Base-by-base conservation (phyloP, 2,888 invertebrate species). In the Mesorhabditis sp. region DNA sequence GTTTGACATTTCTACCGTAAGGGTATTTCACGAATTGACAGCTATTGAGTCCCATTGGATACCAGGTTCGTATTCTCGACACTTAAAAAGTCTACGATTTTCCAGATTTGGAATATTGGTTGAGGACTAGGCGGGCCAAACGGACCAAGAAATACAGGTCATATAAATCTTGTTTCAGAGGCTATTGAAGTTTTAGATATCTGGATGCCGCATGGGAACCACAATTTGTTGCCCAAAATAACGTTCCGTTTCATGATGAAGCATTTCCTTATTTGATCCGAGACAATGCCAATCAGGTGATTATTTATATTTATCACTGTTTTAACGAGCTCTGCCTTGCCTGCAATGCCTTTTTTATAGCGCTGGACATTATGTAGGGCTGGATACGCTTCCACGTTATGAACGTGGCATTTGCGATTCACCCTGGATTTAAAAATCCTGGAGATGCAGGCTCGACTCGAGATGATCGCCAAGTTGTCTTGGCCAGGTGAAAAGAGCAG, bases 191-290 rank as follows among this genome's bases (percentile, higher is more conserved):
- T 13, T 50, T 50, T n/a, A 50, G 58, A 50, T 50, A 50, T 50
- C n/a, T n/a, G 58, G 58, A 50, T 50, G 58, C 58, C 58, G 58
- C 58, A 10, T 50, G 58, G 58, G 58, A 50, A 50, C 58, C 58
- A 50, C 58, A 50, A 50, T 50, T 50, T 50, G 58, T 50, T n/a
- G 58, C 58, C n/a, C 58, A 50, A n/a, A 50, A 50, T n/a, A 50
- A 10, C 10, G n/a, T 50, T 0, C 58, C 58, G 7, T 50, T 50
- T 50, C 58, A 50, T n/a, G 58, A 50, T 50, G 58, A 50, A n/a
- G 58, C 58, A 50, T 50, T 50, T 50, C 58, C 58, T 13, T 50
- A 50, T 50, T n/a, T 50, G n/a, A 50, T 50, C n/a, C 7, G 58
- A 50, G 58, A 50, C n/a, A 50, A 50, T n/a, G 58, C 58, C 10